Evolutionary conservation across 2,797 vertebrate genomes (phyloP).

Genomic region (Chrosomus eos): DNA sequence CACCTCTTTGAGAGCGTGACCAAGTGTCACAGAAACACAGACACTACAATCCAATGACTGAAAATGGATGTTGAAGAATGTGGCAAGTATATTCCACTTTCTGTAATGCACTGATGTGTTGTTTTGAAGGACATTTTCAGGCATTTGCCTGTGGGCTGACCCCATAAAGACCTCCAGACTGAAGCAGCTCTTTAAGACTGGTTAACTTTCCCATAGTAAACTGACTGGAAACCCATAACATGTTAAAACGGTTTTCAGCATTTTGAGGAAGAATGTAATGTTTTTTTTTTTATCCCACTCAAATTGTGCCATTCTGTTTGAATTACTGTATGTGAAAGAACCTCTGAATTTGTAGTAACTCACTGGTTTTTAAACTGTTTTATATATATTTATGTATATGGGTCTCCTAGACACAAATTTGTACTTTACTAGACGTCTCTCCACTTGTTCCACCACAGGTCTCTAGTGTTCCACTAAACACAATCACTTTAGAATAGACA

Average conservation of each 20-base stretch:
- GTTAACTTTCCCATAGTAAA: background rate
- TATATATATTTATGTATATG: no score
- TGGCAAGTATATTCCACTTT: slow-evolving; percentile 11
- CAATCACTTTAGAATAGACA: no score
- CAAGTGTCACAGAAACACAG: background rate
- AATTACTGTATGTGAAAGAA: slow-evolving; percentile 12
- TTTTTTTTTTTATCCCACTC: background rate
- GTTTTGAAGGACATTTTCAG: background rate
- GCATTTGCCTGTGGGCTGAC: background rate
- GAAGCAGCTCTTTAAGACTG: background rate
- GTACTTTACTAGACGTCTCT: no score
- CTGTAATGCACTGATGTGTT: slow-evolving; percentile 36
- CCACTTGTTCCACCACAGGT: no score
- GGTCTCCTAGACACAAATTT: no score
- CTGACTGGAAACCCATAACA: background rate
- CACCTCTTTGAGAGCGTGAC: background rate
- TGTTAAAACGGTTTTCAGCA: background rate
- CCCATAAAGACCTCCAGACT: background rate
- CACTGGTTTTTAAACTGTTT: no score
- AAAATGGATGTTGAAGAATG: slow-evolving; percentile 17
- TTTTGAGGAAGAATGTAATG: background rate
- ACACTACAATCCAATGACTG: slow-evolving; percentile 1
- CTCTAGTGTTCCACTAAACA: no score
- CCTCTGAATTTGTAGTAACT: background rate
- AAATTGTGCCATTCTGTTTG: background rate